phyloP scores from a whole-genome alignment of 2,888 invertebrate genomes.

The Acanthopleura granulata region DNA sequence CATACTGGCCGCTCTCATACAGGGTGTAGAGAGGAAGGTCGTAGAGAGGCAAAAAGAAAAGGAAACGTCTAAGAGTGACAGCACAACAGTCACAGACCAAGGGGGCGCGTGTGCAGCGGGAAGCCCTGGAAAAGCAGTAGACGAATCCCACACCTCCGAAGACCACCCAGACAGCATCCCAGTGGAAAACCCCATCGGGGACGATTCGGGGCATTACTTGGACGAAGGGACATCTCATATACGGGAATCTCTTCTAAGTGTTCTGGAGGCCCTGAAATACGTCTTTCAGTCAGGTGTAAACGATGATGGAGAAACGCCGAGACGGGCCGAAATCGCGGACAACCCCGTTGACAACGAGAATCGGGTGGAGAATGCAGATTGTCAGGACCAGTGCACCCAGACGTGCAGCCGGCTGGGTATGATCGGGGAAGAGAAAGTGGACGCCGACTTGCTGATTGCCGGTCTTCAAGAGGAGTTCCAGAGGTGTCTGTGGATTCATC shows the following conservation, averaged over 20 bases:
- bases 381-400: conserved; percentile 4
- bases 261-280: conserved; percentile 3
- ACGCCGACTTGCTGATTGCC: background rate
- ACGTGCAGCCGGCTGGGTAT: background rate
- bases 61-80: background rate
- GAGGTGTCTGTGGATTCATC: conserved; percentile 7
- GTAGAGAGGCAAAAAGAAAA: background rate
- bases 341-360: background rate
- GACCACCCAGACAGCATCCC: background rate
- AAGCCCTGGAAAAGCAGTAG: background rate
- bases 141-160: background rate
- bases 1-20: background rate
- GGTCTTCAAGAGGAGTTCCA: conserved; percentile 11
- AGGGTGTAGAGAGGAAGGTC: background rate
- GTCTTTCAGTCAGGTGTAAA: background rate
- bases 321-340: background rate
- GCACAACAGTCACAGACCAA: background rate
- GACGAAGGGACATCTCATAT: background rate
- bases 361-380: background rate
- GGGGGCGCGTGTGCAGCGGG: background rate
- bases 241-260: conserved; percentile 2
- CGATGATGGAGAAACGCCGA: background rate
- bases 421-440: conserved; percentile 6
- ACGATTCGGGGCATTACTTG: background rate
- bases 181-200: background rate